phyloP scores from a whole-genome alignment of 92 coral and sea anemone species.

The Phenganax marumi region DNA sequence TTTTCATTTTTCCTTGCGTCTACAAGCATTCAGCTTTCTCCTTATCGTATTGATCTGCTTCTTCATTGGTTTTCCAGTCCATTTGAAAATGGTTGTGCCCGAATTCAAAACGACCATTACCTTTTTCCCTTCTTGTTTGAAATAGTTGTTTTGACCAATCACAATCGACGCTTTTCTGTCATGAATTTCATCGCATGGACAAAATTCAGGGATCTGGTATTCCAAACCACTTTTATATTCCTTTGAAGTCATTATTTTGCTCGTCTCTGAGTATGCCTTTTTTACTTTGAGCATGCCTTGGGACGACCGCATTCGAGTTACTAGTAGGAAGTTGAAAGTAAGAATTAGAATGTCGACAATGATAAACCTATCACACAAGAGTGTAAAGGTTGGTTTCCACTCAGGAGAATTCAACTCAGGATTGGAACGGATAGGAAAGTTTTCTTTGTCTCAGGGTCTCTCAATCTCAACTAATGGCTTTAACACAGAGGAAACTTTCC shows the following conservation, averaged over 20 bases:
- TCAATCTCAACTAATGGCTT: too few species aligned
- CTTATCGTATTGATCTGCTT: neutral
- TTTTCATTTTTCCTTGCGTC: neutral
- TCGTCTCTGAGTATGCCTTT: neutral
- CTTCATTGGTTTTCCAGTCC: neutral
- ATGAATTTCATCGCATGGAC: neutral
- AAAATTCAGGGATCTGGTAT: neutral
- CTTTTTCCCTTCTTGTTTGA: neutral
- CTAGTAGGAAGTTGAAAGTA: neutral
- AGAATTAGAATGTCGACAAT: too few species aligned
- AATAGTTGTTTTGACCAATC: slow-evolving; percentile 14
- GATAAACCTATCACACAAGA: too few species aligned
- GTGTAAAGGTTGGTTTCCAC: too few species aligned
- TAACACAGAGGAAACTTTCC: too few species aligned
- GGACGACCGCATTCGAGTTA: neutral
- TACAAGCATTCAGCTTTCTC: neutral
- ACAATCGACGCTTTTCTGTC: neutral
- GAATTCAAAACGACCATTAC: neutral
- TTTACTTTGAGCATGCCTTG: neutral
- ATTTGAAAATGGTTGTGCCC: slow-evolving; percentile 4
- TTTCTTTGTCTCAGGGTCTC: too few species aligned
- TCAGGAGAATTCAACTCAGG: too few species aligned
- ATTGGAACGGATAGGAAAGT: too few species aligned
- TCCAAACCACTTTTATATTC: neutral
- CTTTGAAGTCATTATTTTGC: neutral